Evolutionary conservation across 1,140 invertebrate genomes (phyloP).

Genomic region (Drosophila parvula): DNA sequence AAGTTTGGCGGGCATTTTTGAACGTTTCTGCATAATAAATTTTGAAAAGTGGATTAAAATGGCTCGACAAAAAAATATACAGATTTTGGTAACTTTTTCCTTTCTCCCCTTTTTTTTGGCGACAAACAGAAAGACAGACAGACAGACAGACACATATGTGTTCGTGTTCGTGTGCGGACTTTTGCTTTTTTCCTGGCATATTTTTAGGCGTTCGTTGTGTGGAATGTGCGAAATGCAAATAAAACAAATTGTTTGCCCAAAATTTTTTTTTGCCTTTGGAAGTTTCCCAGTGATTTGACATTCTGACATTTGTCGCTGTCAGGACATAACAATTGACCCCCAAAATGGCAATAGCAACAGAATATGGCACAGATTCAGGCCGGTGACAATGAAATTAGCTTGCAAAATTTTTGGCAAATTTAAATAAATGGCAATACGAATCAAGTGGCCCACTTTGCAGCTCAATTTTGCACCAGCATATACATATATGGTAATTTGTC

Average conservation of each 20-base stretch:
- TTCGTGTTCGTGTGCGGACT: constrained; percentile 16
- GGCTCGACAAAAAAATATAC: constrained; percentile 42
- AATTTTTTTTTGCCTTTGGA: constrained; percentile 5
- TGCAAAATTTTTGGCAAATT: constrained; percentile 43
- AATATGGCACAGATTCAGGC: constrained; percentile 25
- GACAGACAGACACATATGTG: constrained; percentile 10
- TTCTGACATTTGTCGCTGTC: constrained; percentile 77
- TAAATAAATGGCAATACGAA: constrained; percentile 54
- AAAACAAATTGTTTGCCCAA: constrained; percentile 43
- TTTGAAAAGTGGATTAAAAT: constrained; percentile 76
- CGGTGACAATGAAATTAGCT: constrained; percentile 50
- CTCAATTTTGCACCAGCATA: constrained; percentile 22
- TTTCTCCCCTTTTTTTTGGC: constrained; percentile 4
- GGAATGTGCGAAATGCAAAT: constrained; percentile 54
- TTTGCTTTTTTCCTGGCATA: constrained; percentile 56
- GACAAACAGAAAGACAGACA: no score
- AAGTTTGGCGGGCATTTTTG: constrained; percentile 60
- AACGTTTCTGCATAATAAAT: constrained; percentile 76
- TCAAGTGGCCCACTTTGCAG: constrained; percentile 25
- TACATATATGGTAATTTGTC: constrained; percentile 46
- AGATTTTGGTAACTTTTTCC: constrained; percentile 32
- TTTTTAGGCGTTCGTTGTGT: constrained; percentile 51
- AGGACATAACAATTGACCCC: constrained; percentile 71
- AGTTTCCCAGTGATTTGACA: constrained; percentile 61
- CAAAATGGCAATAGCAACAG: constrained; percentile 43